phyloP scores from a whole-genome alignment of 1,140 invertebrate genomes.

The Lepidurus arcticus region DNA sequence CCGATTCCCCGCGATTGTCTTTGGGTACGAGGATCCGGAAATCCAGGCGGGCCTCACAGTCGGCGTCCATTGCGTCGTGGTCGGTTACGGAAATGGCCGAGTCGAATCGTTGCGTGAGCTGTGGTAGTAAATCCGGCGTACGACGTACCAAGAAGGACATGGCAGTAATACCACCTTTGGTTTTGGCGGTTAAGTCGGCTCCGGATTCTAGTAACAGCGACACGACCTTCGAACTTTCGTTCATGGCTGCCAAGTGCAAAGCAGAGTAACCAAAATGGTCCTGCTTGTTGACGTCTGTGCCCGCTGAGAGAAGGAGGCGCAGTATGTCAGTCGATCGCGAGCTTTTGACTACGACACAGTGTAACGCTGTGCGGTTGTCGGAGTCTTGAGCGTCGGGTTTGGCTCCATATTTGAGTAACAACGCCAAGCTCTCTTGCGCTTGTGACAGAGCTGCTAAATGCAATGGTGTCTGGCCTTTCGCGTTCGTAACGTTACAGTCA shows the following conservation, averaged over 20 bases:
- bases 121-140: slow-evolving; percentile 71
- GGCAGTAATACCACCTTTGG: slow-evolving; percentile 72
- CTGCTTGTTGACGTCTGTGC: slow-evolving; percentile 75
- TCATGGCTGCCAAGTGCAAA: slow-evolving; percentile 75
- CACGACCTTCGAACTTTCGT: slow-evolving; percentile 74
- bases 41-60: slow-evolving; percentile 72
- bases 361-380: no score
- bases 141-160: slow-evolving; percentile 71
- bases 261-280: slow-evolving; percentile 86
- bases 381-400: no score
- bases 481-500: no score
- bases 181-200: slow-evolving; percentile 74
- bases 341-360: no score
- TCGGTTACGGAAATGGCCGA: slow-evolving; percentile 68
- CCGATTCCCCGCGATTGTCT: no score
- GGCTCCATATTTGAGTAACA: no score
- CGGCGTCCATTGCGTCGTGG: slow-evolving; percentile 72
- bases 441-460: no score
- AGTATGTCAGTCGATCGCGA: no score
- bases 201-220: slow-evolving; percentile 74
- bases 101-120: slow-evolving; percentile 66
- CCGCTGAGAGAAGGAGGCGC: no score
- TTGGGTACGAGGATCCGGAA: slow-evolving; percentile 71
- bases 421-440: no score
- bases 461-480: no score